These are phyloP conservation scores for Polyommatus iphigenia DNA, from an alignment of 2,888 invertebrate species.

Conservation along the genomic window DNA sequence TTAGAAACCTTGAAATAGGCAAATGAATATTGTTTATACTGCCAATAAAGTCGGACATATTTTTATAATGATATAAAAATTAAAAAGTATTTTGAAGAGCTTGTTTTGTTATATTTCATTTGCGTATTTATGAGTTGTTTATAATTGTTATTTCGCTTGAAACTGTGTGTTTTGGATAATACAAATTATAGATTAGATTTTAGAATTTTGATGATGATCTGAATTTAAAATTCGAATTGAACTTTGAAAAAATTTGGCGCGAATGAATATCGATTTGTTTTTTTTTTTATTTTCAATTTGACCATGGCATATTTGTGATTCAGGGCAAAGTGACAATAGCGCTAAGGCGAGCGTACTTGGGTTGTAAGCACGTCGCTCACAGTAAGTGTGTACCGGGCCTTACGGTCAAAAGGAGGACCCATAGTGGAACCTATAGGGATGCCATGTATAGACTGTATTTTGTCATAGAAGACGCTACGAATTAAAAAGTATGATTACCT, in stretches of 20 bases:
- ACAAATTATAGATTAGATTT: not conserved
- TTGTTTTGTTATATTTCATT: conserved; percentile 20
- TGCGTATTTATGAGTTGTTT: conserved; percentile 29
- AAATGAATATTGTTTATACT: conserved; percentile 25
- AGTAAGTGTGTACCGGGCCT: conserved; percentile 72
- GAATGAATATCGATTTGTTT: conserved; percentile 9
- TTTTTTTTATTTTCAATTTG: conserved; percentile 26
- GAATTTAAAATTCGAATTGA: not conserved
- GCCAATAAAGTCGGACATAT: not conserved
- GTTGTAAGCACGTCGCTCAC: conserved; percentile 80
- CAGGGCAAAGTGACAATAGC: conserved; percentile 79
- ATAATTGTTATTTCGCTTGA: conserved; percentile 5
- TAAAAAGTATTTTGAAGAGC: not conserved
- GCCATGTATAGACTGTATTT: conserved; percentile 43
- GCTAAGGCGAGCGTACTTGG: conserved; percentile 77
- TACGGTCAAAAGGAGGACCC: conserved; percentile 16
- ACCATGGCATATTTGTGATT: conserved; percentile 46
- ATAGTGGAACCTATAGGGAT: conserved; percentile 46
- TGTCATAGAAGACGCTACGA: conserved; percentile 9
- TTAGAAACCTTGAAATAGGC: conserved; percentile 35
- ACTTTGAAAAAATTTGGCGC: not conserved
- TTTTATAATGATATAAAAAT: not conserved
- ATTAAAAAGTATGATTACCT: conserved; percentile 20
- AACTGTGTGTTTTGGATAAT: not conserved
- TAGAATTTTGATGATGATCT: not conserved